A percentile compares a stretch with the other conserved stretches of the same genome.
These are phyloP conservation scores for Stenichneumon culpator DNA, from an alignment of 2,888 invertebrate species.

Conservation along the genomic window DNA sequence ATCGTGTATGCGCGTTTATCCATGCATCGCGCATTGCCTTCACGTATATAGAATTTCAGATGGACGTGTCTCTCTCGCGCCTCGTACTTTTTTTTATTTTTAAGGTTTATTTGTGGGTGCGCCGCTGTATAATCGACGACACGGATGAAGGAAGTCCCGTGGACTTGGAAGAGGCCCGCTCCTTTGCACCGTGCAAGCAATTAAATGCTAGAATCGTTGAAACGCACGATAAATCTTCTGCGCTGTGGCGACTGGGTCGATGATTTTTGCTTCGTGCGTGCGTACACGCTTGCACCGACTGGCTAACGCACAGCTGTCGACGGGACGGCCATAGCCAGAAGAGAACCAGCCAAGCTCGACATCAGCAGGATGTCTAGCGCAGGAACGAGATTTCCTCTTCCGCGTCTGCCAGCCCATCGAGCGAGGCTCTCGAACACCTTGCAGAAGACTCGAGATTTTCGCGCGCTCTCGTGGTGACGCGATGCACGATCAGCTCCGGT, in stretches of 20 bases:
- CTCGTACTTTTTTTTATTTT: slow-evolving; percentile 24
- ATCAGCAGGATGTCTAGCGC: slow-evolving; percentile 58
- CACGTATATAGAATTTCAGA: slow-evolving; percentile 50
- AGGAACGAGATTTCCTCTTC: slow-evolving; percentile 64
- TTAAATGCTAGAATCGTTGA: slow-evolving; percentile 71
- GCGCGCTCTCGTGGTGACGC: slow-evolving; percentile 40
- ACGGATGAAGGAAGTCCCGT: background rate
- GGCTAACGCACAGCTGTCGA: slow-evolving; percentile 58
- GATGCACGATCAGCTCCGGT: slow-evolving; percentile 32
- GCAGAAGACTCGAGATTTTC: slow-evolving; percentile 36
- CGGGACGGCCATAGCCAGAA: slow-evolving; percentile 40
- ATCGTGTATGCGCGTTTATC: slow-evolving; percentile 34
- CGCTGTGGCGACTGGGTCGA: slow-evolving; percentile 63
- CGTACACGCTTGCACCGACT: slow-evolving; percentile 41
- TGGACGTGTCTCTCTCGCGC: slow-evolving; percentile 37
- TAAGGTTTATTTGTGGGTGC: slow-evolving; percentile 57
- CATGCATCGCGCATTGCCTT: slow-evolving; percentile 33
- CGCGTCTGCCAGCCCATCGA: slow-evolving; percentile 47
- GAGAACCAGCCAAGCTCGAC: slow-evolving; percentile 25
- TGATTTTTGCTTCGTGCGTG: slow-evolving; percentile 59
- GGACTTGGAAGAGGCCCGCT: slow-evolving; percentile 53
- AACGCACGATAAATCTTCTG: slow-evolving; percentile 70
- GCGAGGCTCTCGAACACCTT: slow-evolving; percentile 32
- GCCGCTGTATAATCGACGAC: slow-evolving; percentile 57
- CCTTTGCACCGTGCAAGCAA: slow-evolving; percentile 65